Base-by-base conservation (phyloP, 2,797 vertebrate species). In the Melanotaenia nigrans region DNA sequence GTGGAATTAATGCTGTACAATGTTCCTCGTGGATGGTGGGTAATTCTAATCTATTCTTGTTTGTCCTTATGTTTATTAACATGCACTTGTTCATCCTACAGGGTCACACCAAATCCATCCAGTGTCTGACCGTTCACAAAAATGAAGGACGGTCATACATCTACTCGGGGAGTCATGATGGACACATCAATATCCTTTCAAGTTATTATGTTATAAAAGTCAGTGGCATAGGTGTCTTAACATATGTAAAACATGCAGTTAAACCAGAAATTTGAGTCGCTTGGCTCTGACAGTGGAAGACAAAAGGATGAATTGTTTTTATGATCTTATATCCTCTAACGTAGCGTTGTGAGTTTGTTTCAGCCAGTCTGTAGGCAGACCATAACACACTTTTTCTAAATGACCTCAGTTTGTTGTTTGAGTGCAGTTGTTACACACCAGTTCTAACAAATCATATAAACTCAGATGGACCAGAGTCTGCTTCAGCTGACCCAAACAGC, bases 141-240 rank as follows among this genome's bases (percentile, higher is more conserved):
- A 94, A 87, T 0, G 94, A 96, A 1, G 96, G 95, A 0, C 92
- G 89, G 68, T 79, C 94, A 20, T 92, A 90, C 90, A 98, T 99
- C 93, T 99, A 96, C 89, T 97, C 98, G 0, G 98, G 96, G 77
- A 98, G 98, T 90, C 96, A 97, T 0, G 98, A 99, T 5, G 98
- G 98, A 65, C 96, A 98, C 86, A 96, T 99, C 87, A 99, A 99
- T 99, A 99, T 99, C 98, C 96, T 99, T 96, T 88, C 51, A 62
- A 13, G 18, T 14, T 10, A 8, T 24, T 60, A 7, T 18, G 16
- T 63, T 5, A 42, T 1, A 65, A 71, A 47, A 7, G n/a, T 20
- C 6, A 25, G 25, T 65, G 2, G 25, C 2, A 24, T 3, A 56
- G 28, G 6, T 0, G 0, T 20, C 5, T 1, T 24, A 24, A 56